Evolutionary conservation across 1,140 invertebrate species (phyloP).

Genomic region (Ctenoplectra terminalis): DNA sequence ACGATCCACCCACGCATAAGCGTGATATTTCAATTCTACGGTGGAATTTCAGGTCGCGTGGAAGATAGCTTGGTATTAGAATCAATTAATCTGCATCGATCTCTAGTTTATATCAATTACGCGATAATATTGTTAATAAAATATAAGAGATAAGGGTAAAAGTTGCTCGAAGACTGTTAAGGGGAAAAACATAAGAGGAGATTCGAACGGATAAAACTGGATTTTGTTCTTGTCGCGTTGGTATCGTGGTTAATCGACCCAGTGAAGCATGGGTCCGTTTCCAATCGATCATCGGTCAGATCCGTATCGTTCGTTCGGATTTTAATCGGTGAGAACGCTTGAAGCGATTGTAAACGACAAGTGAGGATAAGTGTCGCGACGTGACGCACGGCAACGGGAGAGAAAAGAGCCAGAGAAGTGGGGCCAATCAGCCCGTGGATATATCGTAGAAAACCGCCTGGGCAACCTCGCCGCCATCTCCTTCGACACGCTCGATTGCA

Average conservation of each 20-base stretch:
- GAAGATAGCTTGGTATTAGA: not conserved
- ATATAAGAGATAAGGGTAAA: not conserved
- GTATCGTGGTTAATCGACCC: constrained; percentile 23
- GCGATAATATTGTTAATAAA: constrained; percentile 7
- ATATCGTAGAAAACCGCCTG: constrained; percentile 47
- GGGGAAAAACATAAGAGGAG: not conserved
- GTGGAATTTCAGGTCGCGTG: not conserved
- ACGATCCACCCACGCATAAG: constrained; percentile 9
- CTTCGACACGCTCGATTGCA: constrained; percentile 62
- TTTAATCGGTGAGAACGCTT: constrained; percentile 5
- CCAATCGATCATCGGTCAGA: constrained; percentile 18
- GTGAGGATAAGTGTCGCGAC: constrained; percentile 48
- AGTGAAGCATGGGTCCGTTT: constrained; percentile 40
- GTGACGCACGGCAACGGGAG: not conserved
- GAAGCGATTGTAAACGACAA: not conserved
- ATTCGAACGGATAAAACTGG: not conserved
- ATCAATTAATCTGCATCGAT: not conserved
- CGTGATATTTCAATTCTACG: constrained; percentile 8
- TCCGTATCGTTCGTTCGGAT: constrained; percentile 6
- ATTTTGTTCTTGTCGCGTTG: constrained; percentile 9
- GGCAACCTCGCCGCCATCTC: constrained; percentile 30
- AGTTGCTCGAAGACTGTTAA: not conserved
- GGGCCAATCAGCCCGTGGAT: constrained; percentile 22
- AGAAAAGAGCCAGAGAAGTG: not conserved
- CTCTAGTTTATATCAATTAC: constrained; percentile 34